Conservation (phyloP, 2,888 invertebrate species). For the Metalampra italica region DNA sequence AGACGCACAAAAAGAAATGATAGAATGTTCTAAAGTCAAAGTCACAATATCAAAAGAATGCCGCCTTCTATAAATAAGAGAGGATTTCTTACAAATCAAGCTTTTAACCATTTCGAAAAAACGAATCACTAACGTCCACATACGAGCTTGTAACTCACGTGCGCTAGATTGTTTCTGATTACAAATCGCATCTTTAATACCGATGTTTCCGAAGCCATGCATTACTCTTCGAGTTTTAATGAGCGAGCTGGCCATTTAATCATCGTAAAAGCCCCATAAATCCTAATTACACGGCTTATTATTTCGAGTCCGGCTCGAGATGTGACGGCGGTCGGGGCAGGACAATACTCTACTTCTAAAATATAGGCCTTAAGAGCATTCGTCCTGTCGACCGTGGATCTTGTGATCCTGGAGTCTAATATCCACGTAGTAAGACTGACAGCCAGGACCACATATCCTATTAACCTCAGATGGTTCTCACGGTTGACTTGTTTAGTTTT, state of each 20-base stretch:
- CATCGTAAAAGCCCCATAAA: conserved; percentile 66
- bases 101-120: neutral
- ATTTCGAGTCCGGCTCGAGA: conserved; percentile 56
- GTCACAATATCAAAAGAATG: too few species aligned
- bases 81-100: conserved; percentile 9
- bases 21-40: too few species aligned
- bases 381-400: conserved; percentile 9
- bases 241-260: conserved; percentile 53
- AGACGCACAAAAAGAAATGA: too few species aligned
- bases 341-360: conserved; percentile 51
- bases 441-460: too few species aligned
- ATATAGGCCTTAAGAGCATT: conserved; percentile 28
- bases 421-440: neutral
- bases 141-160: conserved; percentile 16
- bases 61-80: neutral
- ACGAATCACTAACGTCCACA: conserved; percentile 6
- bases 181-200: conserved; percentile 43
- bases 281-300: conserved; percentile 72
- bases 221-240: conserved; percentile 46
- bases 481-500: too few species aligned
- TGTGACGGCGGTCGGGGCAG: conserved; percentile 48
- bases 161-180: conserved; percentile 17
- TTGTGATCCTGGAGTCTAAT: conserved; percentile 4
- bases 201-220: conserved; percentile 38
- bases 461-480: too few species aligned